Evolutionary conservation across 2,797 vertebrate species (phyloP), one percentile per base, ranked within the genome.

Genomic region (Cyprinodon diabolis): DNA sequence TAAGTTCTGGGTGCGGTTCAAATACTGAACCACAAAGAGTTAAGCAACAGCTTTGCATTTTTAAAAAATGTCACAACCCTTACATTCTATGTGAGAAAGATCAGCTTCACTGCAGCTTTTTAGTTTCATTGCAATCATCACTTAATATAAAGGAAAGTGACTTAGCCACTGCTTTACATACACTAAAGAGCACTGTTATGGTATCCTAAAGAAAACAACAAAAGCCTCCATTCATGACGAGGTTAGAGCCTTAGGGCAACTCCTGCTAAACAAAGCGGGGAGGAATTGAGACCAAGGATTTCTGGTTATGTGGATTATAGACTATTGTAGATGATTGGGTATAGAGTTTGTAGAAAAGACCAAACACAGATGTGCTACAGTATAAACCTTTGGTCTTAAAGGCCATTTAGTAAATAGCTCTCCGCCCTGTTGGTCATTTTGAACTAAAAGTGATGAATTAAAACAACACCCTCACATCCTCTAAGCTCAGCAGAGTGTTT

Each of bases 381-480:
- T 30, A 19, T 55, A 56, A 60, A 70, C 68, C 17, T 55, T 67
- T 43, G 40, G 30, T 77, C 23, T 79, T 51, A 60, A 66, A 49
- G 23, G 52, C 11, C 25, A 58, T 48, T 68, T 47, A 72, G 70
- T 74, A 72, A 56, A 6, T 0, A 37, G 54, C 52, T 71, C 72
- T 75, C 70, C 40, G 11, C 65, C 77, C 65, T 23, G 65, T 60
- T 51, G 66, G 30, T 81, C 1, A 83, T 79, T 80, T 79, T 52
- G 76, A 77, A 69, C 66, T 62, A 11, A 60, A 25, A 73, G 68
- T 79, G 75, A 78, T 75, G 54, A 56, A 48, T 65, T 52, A 58
- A 74, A 57, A 74, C 54, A 48, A 84, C 78, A 80, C 75, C 21
- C 77, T 78, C 66, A 77, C 77, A 71, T 85, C 79, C 73, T 82